Conservation (phyloP, 2,888 invertebrate genomes). For the Seladonia tumulorum region DNA sequence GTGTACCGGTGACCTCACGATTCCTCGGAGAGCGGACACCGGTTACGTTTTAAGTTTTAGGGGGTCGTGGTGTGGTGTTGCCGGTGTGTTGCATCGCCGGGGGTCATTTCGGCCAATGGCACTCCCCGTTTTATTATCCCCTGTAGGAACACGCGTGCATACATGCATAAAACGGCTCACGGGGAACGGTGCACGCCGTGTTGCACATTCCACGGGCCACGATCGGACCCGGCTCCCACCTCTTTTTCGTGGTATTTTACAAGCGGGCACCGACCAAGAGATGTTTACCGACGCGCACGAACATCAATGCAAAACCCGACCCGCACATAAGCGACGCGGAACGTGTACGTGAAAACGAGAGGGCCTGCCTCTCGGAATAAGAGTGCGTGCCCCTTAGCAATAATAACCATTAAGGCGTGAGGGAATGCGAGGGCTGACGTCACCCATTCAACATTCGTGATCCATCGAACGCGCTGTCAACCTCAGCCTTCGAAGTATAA, state of each 20-base stretch:
- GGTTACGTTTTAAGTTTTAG: slow-evolving; percentile 25
- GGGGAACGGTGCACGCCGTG: slow-evolving; percentile 20
- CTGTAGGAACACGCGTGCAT: slow-evolving; percentile 12
- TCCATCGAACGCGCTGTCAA: slow-evolving; percentile 62
- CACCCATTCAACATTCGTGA: slow-evolving; percentile 74
- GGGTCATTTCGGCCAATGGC: slow-evolving; percentile 76
- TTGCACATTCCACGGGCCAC: slow-evolving; percentile 58
- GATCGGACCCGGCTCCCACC: slow-evolving; percentile 27
- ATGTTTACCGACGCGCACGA: slow-evolving; percentile 58
- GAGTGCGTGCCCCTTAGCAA: slow-evolving; percentile 80
- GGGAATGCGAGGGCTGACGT: slow-evolving; percentile 81
- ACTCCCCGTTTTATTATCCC: slow-evolving; percentile 73
- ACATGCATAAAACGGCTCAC: background rate
- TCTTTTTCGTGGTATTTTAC: slow-evolving; percentile 61
- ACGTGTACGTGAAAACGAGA: slow-evolving; percentile 50
- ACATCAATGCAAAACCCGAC: background rate
- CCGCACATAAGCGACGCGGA: background rate
- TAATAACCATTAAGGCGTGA: slow-evolving; percentile 83
- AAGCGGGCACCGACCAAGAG: slow-evolving; percentile 32
- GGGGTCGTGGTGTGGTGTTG: slow-evolving; percentile 7
- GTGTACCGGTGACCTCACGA: slow-evolving; percentile 12
- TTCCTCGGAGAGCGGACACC: background rate
- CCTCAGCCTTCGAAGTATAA: slow-evolving; percentile 57
- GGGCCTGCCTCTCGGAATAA: slow-evolving; percentile 71
- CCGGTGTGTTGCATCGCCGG: background rate